phyloP scores from a whole-genome alignment of 2,113 vertebrate species.

The Platichthys stellatus region DNA sequence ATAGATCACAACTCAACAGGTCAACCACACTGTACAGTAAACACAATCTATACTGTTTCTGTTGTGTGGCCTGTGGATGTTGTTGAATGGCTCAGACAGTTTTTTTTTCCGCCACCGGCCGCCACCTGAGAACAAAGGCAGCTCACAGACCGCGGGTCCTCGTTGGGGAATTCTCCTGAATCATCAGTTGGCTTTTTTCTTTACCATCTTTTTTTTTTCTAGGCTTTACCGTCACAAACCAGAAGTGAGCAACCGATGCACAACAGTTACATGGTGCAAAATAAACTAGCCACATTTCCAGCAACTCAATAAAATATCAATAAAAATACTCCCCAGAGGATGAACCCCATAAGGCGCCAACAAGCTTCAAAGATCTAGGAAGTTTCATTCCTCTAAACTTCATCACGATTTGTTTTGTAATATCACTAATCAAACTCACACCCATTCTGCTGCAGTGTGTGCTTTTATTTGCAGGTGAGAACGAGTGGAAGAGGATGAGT shows the following conservation, averaged over 20 bases:
- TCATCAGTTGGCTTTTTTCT: constrained; percentile 52
- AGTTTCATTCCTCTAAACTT: background rate
- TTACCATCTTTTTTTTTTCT: constrained; percentile 49
- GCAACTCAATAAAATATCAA: no score
- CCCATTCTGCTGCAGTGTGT: constrained; percentile 1
- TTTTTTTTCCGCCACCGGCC: constrained; percentile 9
- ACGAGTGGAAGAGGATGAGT: background rate
- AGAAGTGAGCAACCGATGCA: background rate
- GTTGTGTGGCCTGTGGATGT: constrained; percentile 10
- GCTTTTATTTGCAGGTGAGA: constrained; percentile 37
- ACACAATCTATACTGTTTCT: background rate
- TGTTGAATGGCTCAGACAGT: background rate
- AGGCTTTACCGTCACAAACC: constrained; percentile 7
- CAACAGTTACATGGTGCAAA: background rate
- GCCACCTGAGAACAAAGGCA: constrained; percentile 36
- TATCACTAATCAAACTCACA: constrained; percentile 5
- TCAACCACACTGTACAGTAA: background rate
- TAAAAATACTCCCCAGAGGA: no score
- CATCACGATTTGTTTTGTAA: background rate
- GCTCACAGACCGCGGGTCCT: constrained; percentile 33
- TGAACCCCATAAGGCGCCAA: no score
- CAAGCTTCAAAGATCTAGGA: no score
- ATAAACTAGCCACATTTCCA: background rate
- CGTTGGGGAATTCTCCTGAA: constrained; percentile 50
- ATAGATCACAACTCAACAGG: background rate